Conservation (phyloP, 2,113 vertebrate genomes). For the Notothenia rossii region DNA sequence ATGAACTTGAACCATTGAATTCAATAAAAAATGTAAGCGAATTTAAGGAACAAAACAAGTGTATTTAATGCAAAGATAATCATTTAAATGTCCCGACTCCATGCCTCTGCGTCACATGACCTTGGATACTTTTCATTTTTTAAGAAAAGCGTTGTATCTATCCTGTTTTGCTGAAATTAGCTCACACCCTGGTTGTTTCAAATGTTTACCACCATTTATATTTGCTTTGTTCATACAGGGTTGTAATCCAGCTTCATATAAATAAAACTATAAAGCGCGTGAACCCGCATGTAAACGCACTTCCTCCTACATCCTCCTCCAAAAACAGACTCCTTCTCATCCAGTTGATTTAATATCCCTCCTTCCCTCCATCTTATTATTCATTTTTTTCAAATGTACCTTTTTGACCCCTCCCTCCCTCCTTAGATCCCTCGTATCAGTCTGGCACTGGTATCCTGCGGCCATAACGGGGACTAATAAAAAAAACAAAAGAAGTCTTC, state of each 20-base stretch:
- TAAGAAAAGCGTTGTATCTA: background rate
- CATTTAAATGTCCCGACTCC: background rate
- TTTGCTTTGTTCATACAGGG: background rate
- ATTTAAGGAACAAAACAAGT: background rate
- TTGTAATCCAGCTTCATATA: background rate
- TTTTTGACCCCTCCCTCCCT: background rate
- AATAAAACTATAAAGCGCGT: background rate
- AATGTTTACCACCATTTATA: background rate
- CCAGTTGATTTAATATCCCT: background rate
- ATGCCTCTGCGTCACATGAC: background rate
- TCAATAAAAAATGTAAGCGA: background rate
- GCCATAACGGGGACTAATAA: constrained; percentile 16
- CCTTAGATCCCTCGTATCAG: constrained; percentile 70
- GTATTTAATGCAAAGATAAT: background rate
- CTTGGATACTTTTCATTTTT: background rate
- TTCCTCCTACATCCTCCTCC: background rate
- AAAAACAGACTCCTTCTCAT: constrained; percentile 4
- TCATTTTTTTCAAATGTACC: background rate
- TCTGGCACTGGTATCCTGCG: constrained; percentile 82
- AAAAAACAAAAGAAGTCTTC: constrained; percentile 28
- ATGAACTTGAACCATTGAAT: background rate
- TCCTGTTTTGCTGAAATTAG: background rate
- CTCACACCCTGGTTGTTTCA: background rate
- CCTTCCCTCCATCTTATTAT: background rate
- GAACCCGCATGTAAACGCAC: constrained; percentile 25